phyloP scores from a whole-genome alignment of 2,113 vertebrate genomes.

The Daubentonia madagascariensis region DNA sequence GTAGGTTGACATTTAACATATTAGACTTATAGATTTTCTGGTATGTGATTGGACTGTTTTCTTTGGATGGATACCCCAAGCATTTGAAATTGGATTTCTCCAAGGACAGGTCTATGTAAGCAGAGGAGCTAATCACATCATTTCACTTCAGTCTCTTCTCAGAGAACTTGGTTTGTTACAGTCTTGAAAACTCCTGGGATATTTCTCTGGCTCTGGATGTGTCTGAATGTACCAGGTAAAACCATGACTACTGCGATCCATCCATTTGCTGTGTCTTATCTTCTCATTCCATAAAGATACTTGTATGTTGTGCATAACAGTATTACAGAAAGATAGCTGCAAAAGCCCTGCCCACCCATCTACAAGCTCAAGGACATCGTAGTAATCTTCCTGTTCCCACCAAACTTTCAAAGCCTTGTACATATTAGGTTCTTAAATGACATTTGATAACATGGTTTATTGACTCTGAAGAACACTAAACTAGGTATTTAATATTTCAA shows the following conservation, averaged over 20 bases:
- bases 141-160: neutral
- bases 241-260: neutral
- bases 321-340: neutral
- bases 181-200: neutral
- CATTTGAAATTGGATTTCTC: constrained; percentile 8
- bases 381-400: neutral
- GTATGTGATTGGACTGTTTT: constrained; percentile 29
- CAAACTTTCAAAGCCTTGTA: neutral
- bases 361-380: neutral
- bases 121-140: neutral
- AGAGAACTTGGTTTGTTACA: neutral
- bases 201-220: neutral
- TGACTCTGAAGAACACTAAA: neutral
- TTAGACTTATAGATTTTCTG: constrained; percentile 53
- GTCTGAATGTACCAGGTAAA: neutral
- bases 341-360: no score
- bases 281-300: neutral
- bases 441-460: neutral
- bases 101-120: neutral
- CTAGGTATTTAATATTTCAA: neutral
- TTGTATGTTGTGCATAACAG: neutral
- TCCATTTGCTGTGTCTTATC: neutral
- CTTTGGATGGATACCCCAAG: neutral
- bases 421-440: neutral
- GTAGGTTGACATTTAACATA: constrained; percentile 6